These are phyloP conservation scores for Hippasteria phrygiana DNA, from an alignment of 53 echinoderm and acorn worm species.

Conservation along the genomic window DNA sequence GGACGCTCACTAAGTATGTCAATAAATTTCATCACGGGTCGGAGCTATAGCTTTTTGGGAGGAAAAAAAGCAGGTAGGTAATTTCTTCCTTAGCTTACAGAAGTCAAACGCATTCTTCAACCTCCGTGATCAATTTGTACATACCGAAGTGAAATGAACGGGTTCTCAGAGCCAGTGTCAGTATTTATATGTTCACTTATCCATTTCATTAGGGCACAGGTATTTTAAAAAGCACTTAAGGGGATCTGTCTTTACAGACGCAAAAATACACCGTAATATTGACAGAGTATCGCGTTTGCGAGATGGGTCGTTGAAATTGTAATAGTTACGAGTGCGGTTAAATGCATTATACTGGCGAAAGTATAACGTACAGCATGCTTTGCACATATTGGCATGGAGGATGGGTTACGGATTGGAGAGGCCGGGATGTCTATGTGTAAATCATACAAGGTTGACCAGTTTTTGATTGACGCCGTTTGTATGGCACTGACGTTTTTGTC, in stretches of 20 bases:
- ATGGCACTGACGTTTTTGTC: too few species aligned
- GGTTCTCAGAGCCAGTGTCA: conserved; percentile 15
- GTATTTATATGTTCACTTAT: conserved; percentile 17
- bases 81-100: conserved; percentile 7
- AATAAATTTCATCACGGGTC: conserved; percentile 2
- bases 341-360: not conserved
- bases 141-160: not conserved
- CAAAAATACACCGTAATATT: not conserved
- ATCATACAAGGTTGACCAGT: too few species aligned
- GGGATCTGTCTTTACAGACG: not conserved
- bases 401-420: too few species aligned
- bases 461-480: too few species aligned
- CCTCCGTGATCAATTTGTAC: not conserved
- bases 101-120: conserved; percentile 5
- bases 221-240: conserved; percentile 49
- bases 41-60: not conserved
- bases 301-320: not conserved
- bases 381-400: too few species aligned
- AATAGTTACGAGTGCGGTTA: not conserved
- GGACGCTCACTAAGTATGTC: not conserved
- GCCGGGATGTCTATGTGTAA: too few species aligned
- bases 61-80: not conserved
- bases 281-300: not conserved
- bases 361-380: not conserved
- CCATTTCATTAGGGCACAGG: conserved; percentile 30